Evolutionary conservation across 2,888 invertebrate genomes (phyloP), one percentile per base, ranked within the genome.

Genomic region (Drosophila niveifrons): DNA sequence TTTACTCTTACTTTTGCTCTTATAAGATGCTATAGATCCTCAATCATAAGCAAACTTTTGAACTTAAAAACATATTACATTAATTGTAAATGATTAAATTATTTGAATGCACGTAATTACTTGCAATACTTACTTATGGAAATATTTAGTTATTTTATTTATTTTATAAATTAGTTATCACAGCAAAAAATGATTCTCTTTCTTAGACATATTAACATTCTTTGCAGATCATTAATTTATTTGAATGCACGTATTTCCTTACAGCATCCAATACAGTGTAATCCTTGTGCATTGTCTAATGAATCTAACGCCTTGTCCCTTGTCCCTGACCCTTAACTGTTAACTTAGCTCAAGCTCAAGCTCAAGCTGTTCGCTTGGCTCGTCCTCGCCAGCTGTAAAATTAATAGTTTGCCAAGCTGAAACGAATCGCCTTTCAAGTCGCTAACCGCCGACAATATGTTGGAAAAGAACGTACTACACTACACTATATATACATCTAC

Each of bases 381-480:
- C 56, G 34, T 17, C 44, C 44, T 46, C 43, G 43, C 55, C 43
- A 41, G 47, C 55, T 56, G 50, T 56, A 84, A 87, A 90, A 91
- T 91, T 90, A 91, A 91, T 91, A 89, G 91, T 89, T 91, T 81
- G 86, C 75, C 90, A 87, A 88, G 90, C 81, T 90, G 78, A 91
- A 90, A 91, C 90, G 91, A 90, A 91, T 91, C 91, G 91, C 86
- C 82, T 76, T 72, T 85, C 80, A 80, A 82, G 82, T 78, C 74
- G 68, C 75, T 69, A 90, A 90, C 91, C 91, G 78, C 91, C 80
- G 88, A 89, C 90, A 88, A 91, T 91, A 90, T 91, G 90, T 91
- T 65, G 72, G 72, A 67, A n/a, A 4, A 39, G 51, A 57, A 69
- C 66, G 55, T 65, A 56, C 43, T 62, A 29, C 43, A 10, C 28